phyloP scores from a whole-genome alignment of 92 coral and sea anemone species.

The Porites lobata region DNA sequence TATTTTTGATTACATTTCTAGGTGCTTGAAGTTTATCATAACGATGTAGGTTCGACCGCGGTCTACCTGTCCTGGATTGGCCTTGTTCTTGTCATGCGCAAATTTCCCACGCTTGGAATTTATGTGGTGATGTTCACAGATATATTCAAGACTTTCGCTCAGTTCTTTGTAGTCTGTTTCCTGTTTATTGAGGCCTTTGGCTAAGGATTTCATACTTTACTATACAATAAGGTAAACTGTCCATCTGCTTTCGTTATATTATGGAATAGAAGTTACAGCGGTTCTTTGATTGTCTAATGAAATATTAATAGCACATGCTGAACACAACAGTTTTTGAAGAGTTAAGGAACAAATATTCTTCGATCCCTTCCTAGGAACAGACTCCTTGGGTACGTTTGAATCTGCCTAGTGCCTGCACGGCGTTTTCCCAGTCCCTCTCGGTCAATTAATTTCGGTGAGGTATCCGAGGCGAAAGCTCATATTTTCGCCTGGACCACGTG shows the following conservation, averaged over 20 bases:
- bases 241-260: not conserved
- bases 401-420: too few relatives aligned
- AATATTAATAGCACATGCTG: too few relatives aligned
- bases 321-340: too few relatives aligned
- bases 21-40: conserved; percentile 83
- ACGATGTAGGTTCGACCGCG: conserved; percentile 94
- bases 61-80: conserved; percentile 95
- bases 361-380: too few relatives aligned
- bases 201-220: conserved; percentile 92
- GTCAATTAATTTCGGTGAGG: too few relatives aligned
- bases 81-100: conserved; percentile 91
- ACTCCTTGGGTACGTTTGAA: too few relatives aligned
- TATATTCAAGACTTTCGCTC: conserved; percentile 95
- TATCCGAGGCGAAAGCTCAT: too few relatives aligned
- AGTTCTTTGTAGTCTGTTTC: conserved; percentile 91
- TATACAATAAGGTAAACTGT: conserved; percentile 86
- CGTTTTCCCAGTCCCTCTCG: too few relatives aligned
- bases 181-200: conserved; percentile 93
- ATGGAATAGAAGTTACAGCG: too few relatives aligned
- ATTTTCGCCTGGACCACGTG: too few relatives aligned
- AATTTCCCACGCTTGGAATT: conserved; percentile 97
- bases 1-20: not conserved
- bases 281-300: too few relatives aligned
- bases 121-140: conserved; percentile 99
- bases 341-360: too few relatives aligned